These are phyloP conservation scores for Napeogenes inachia DNA, from an alignment of 2,888 invertebrate genomes.

Conservation along the genomic window DNA sequence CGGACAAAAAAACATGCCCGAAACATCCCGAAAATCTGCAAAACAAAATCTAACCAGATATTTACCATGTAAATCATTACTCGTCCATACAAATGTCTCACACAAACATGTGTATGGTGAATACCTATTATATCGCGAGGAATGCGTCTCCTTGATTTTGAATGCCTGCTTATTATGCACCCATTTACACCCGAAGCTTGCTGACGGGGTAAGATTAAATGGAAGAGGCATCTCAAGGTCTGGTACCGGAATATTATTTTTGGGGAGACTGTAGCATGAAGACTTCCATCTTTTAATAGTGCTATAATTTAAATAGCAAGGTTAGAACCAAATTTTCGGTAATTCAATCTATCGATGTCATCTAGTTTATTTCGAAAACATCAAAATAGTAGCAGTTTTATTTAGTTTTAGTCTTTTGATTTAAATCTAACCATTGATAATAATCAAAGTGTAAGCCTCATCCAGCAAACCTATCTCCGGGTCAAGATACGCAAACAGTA, in stretches of 20 bases:
- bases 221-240: slow-evolving; percentile 25
- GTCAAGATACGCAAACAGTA: slow-evolving; percentile 63
- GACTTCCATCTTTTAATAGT: no score
- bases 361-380: no score
- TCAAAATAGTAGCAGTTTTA: no score
- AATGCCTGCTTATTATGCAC: slow-evolving; percentile 76
- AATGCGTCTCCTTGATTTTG: slow-evolving; percentile 73
- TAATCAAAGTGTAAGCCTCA: background rate
- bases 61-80: slow-evolving; percentile 65
- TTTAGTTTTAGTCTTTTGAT: background rate
- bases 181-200: slow-evolving; percentile 69
- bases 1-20: background rate
- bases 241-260: no score
- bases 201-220: slow-evolving; percentile 25
- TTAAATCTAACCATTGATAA: background rate
- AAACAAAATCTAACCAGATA: slow-evolving; percentile 1
- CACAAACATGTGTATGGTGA: slow-evolving; percentile 68
- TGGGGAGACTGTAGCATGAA: no score
- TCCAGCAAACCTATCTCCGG: slow-evolving; percentile 42
- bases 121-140: slow-evolving; percentile 69
- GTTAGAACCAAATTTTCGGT: no score
- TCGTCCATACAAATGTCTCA: slow-evolving; percentile 71
- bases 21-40: slow-evolving; percentile 1
- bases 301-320: no score
- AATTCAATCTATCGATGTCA: no score